Conservation (phyloP, 2,113 vertebrate species). For the Tychaedon coryphoeus region DNA sequence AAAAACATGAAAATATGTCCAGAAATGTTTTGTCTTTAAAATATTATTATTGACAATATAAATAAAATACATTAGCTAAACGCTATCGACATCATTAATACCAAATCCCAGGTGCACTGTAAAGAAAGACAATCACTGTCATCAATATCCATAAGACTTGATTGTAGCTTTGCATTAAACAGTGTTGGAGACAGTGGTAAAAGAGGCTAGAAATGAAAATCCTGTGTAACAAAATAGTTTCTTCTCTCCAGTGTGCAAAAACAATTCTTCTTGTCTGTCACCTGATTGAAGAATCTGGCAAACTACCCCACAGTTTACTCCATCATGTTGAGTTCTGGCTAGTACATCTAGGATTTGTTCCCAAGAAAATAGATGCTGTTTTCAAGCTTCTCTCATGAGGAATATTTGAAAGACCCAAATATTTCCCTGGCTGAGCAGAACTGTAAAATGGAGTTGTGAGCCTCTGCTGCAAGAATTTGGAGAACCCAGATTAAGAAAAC, state of each 20-base stretch:
- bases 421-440: not conserved
- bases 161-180: not conserved
- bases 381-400: not conserved
- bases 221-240: not conserved
- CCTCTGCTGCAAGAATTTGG: conserved; percentile 2
- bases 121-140: not conserved
- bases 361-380: not conserved
- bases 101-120: not conserved
- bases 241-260: not conserved
- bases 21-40: not conserved
- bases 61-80: not conserved
- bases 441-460: not conserved
- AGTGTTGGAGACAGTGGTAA: not conserved
- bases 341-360: not conserved
- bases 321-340: not conserved
- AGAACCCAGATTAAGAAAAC: conserved; percentile 29
- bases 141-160: rapidly evolving
- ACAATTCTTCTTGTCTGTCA: not conserved
- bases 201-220: not conserved
- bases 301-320: not conserved
- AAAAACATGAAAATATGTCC: not conserved
- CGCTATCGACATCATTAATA: not conserved
- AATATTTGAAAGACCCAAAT: not conserved
- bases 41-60: not conserved
- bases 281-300: not conserved